Evolutionary conservation across 1,140 invertebrate species (phyloP), one percentile per base, ranked within the genome.

Genomic region (Goniozus legneri): DNA sequence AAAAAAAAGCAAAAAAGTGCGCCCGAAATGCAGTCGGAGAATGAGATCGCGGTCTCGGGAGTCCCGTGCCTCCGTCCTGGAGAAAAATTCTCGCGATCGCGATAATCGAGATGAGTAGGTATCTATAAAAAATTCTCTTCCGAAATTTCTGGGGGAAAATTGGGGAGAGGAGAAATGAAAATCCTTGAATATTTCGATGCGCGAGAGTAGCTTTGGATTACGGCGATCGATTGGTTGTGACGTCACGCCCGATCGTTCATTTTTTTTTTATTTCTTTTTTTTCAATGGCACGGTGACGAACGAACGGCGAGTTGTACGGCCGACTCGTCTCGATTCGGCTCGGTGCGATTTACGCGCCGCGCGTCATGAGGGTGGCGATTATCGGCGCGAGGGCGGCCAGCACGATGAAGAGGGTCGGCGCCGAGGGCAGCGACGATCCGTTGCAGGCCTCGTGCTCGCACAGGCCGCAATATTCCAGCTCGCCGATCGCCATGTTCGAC

Each of bases 391-490:
- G 12, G 0, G 62, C 2, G 6, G 60, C 58, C 2, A 69, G 19
- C 10, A 64, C n/a, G 7, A 52, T 44, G 3, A 61, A 6, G 2
- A 55, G 31, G 12, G 59, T 56, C 35, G 47, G 33, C 0, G 67
- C 43, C 7, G 56, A 52, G 6, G 44, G 0, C 6, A 10, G 8
- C 12, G 20, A 40, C 0, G 58, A 44, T 6, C 57, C 49, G 19
- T 73, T 73, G 50, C 71, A 73, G 16, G 47, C 56, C 1, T 73
- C 65, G 4, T 44, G 41, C 2, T 38, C 31, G 40, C 71, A 73
- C 0, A 67, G 37, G 0, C 35, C 44, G 43, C 71, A 73, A 19
- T 30, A 50, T 15, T 59, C 36, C 22, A 69, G 37, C 1, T 8
- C 39, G 8, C 8, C 35, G 0, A 36, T 8, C 1, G 20, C 12